Evolutionary conservation across 2,113 vertebrate species (phyloP).

Genomic region (Ceyx cyanopectus): DNA sequence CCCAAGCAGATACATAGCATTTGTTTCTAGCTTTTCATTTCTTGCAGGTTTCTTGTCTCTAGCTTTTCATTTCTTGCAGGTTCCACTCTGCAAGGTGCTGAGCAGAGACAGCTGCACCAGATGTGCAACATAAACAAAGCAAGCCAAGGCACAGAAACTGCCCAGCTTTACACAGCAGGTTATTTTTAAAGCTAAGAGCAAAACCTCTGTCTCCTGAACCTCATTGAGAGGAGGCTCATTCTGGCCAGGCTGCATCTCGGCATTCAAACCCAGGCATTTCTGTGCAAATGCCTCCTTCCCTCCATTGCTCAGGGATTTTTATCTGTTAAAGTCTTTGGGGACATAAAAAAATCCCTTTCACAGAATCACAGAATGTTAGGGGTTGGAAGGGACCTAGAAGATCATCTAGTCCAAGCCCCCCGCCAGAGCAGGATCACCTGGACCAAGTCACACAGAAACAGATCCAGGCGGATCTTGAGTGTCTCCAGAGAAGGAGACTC

Average conservation of each 20-base stretch:
- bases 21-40: constrained; percentile 8
- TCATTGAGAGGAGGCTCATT: background rate
- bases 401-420: too few species aligned
- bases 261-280: background rate
- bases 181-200: constrained; percentile 46
- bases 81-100: background rate
- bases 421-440: too few species aligned
- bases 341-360: constrained; percentile 4
- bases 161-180: background rate
- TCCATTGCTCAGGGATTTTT: constrained; percentile 34
- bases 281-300: background rate
- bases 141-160: background rate
- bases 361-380: too few species aligned
- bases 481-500: too few species aligned
- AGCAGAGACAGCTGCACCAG: constrained; percentile 3
- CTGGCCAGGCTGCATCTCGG: background rate
- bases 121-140: background rate
- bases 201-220: background rate
- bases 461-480: too few species aligned
- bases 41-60: background rate
- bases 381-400: too few species aligned
- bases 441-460: too few species aligned
- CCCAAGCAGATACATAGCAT: background rate
- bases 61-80: background rate
- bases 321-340: constrained; percentile 42